Evolutionary conservation across 2,113 vertebrate genomes (phyloP), one percentile per base, ranked within the genome.

Genomic region (Formicarius rufipectus): DNA sequence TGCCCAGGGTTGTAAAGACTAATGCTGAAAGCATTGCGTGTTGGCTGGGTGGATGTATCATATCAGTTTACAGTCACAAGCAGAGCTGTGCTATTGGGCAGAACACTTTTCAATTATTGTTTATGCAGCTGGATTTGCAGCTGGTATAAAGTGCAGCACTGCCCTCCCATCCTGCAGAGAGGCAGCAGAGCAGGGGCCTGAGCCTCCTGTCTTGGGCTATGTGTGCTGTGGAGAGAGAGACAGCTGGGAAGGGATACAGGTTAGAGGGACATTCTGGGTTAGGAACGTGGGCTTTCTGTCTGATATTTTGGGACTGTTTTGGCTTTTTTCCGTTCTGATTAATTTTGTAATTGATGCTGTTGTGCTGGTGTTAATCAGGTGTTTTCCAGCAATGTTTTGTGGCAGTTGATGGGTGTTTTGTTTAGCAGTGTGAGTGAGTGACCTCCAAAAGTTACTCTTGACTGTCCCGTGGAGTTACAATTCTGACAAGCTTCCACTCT

Each of bases 51-150:
- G 86, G 52, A n/a, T 95, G 69, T 16, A 35, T 95, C 92, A 20
- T 92, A 89, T 93, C 90, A 84, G 90, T n/a, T 95, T 90, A 80
- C 92, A 96, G 79, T 22, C 56, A 52, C 56, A 49, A 84, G 86
- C 90, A 92, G 86, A 75, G 88, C 69, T n/a, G 6, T 73, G 92
- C 83, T 49, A 94, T 95, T 95, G 96, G 96, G 73, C 86, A 82
- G 20, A 92, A 40, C 66, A 72, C 77, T 79, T 90, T 75, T 17
- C 68, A 96, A 93, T 95, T 89, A 93, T 94, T 94, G 93, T 97
- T 96, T 95, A 92, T 96, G 94, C 92, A 76, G 92, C 37, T 77
- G 73, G 84, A 35, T 84, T 77, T 90, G 90, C 76, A 71, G 69
- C 50, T 78, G 90, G 87, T 93, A 58, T 86, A 78, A 91, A 94